Evolutionary conservation across 1,140 invertebrate genomes (phyloP), one percentile per base, ranked within the genome.

Genomic region (Drosophila fuyamai): DNA sequence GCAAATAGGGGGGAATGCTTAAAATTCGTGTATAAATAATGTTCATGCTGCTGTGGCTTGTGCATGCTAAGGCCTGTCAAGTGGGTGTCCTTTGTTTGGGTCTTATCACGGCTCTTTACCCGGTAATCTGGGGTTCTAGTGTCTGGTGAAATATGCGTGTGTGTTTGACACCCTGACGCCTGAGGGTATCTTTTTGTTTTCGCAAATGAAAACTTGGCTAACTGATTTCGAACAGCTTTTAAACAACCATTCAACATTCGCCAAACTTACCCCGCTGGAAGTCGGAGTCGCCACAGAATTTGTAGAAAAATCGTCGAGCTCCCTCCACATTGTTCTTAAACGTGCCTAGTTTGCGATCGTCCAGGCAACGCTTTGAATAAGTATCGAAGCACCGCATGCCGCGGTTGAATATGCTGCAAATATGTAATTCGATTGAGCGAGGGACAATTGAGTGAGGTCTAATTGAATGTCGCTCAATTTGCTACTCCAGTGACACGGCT

Each of bases 341-440:
- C 12, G 91, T 55, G 13, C 36, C 65, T 2, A 84, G 56, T 16
- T 91, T 92, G 14, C 79, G 78, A 44, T 85, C 76, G 32, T 81
- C 72, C 4, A 92, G 54, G 55, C 91, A 92, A 13, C 84, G 85
- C 23, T 70, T 71, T 6, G 83, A 78, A 40, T 92, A 92, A 13
- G 79, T 76, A 61, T 92, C 91, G 47, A 92, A 92, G 56, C 91
- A 92, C 62, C 76, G 79, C 89, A 92, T 92, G 48, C 91, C 91
- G 8, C 76, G 78, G 55, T 89, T 77, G 62, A 92, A 92, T 59
- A 92, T 88, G 66, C 91, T 92, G 76, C 23, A 77, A 80, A 82
- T 57, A 51, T 10, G 59, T 36, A 76, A 76, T 67, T 41, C 59
- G 65, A 75, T 59, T 51, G 6, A 53, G 57, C 46, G 38, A 41